These are phyloP conservation scores for Erebia aethiops DNA, from an alignment of 2,888 invertebrate species.

Conservation along the genomic window DNA sequence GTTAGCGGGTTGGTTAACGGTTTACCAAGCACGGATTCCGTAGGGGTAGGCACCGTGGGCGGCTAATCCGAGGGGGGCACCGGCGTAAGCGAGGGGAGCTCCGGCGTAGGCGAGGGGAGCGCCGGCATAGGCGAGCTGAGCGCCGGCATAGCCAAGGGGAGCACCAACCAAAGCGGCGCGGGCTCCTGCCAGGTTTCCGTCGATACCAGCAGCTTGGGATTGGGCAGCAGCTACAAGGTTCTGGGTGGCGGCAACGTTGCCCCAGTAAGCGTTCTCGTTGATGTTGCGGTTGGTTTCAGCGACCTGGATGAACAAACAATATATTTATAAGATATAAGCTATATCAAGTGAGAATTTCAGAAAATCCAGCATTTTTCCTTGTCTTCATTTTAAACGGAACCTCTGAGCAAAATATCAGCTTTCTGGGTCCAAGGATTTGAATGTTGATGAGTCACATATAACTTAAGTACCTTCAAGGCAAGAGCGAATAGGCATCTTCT, in stretches of 20 bases:
- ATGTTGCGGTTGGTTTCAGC: slow-evolving; percentile 69
- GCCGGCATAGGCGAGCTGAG: slow-evolving; percentile 45
- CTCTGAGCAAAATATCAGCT: no score
- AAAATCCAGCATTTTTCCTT: no score
- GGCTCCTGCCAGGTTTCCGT: slow-evolving; percentile 59
- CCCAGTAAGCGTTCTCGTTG: slow-evolving; percentile 77
- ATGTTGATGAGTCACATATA: no score
- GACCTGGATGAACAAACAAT: slow-evolving; percentile 38
- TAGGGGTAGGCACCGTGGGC: slow-evolving; percentile 32
- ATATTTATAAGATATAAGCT: no score
- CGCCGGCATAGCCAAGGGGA: slow-evolving; percentile 37
- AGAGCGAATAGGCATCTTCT: no score
- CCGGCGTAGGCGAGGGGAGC: slow-evolving; percentile 42
- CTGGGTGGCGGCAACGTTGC: slow-evolving; percentile 68
- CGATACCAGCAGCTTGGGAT: slow-evolving; percentile 69
- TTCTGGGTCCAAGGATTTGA: no score
- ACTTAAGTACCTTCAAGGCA: no score
- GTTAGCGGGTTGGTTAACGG: not conserved
- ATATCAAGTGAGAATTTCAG: no score
- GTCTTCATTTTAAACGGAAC: no score
- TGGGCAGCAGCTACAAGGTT: slow-evolving; percentile 74
- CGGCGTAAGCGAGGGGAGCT: slow-evolving; percentile 43
- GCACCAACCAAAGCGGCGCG: slow-evolving; percentile 50
- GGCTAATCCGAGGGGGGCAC: slow-evolving; percentile 14
- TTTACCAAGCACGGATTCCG: slow-evolving; percentile 67